Evolutionary conservation across 2,888 invertebrate species (phyloP).

Genomic region (Mantis religiosa): DNA sequence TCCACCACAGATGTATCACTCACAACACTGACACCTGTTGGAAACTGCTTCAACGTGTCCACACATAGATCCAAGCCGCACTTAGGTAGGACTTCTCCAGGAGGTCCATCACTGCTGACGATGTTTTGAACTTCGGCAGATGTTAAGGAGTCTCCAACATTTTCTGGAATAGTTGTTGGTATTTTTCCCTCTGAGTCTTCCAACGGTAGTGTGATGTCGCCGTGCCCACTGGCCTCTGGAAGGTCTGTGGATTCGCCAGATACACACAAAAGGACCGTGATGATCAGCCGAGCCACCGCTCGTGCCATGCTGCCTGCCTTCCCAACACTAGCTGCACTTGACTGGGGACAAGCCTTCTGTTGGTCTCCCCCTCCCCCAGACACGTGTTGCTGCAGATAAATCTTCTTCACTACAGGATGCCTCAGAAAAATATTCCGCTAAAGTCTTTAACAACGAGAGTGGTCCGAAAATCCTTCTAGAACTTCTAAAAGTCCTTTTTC

Average conservation of each 20-base stretch:
- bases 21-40: neutral
- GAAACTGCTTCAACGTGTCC: neutral
- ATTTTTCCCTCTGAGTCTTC: neutral
- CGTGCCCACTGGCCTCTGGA: neutral
- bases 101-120: neutral
- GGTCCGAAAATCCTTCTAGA: too few relatives aligned
- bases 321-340: neutral
- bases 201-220: neutral
- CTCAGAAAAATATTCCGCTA: neutral
- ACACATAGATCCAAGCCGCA: neutral
- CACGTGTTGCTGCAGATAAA: neutral
- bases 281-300: neutral
- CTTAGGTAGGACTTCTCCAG: neutral
- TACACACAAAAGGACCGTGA: neutral
- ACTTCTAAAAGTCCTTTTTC: too few relatives aligned
- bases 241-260: neutral
- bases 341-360: neutral
- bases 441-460: too few relatives aligned
- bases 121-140: neutral
- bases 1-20: neutral
- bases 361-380: neutral
- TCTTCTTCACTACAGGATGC: neutral
- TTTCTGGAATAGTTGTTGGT: neutral
- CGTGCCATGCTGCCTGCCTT: neutral
- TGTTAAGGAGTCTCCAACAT: neutral